phyloP scores from a whole-genome alignment of 1,140 invertebrate species.

The Sipha flava region DNA sequence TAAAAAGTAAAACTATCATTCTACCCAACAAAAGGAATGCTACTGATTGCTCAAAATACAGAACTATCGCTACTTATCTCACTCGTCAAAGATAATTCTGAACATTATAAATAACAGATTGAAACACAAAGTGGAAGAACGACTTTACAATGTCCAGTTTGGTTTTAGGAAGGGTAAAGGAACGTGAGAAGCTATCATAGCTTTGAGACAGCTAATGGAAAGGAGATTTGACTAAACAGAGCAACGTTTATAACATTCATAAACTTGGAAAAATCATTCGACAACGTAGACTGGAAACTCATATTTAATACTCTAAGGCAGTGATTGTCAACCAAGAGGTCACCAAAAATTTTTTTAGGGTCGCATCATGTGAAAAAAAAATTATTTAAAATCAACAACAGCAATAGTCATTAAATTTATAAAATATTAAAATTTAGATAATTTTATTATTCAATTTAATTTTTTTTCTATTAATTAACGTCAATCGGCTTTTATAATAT shows the following conservation, averaged over 20 bases:
- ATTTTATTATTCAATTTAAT: too few relatives aligned
- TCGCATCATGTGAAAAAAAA: too few relatives aligned
- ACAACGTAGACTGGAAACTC: constrained; percentile 27
- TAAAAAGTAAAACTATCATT: constrained; percentile 15
- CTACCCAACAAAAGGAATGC: constrained; percentile 32
- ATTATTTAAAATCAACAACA: too few relatives aligned
- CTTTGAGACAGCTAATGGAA: neutral
- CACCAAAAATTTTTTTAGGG: too few relatives aligned
- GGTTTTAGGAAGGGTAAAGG: constrained; percentile 22
- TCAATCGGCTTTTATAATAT: too few relatives aligned
- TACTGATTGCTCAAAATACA: constrained; percentile 25
- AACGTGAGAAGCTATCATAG: constrained; percentile 20
- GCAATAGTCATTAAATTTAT: too few relatives aligned
- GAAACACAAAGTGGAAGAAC: constrained; percentile 8
- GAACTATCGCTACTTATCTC: neutral
- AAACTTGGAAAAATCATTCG: constrained; percentile 15
- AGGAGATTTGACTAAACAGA: constrained; percentile 23
- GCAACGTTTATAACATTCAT: constrained; percentile 18
- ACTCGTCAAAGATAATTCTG: constrained; percentile 25
- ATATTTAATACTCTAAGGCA: constrained; percentile 25
- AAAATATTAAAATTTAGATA: too few relatives aligned
- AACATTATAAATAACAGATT: constrained; percentile 26
- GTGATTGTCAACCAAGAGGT: too few relatives aligned
- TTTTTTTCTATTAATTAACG: too few relatives aligned
- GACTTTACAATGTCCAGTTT: neutral